Percentiles rank a stretch among this genome's conserved stretches.
Evolutionary conservation across 2,113 vertebrate species (phyloP).

Genomic region (Zosterops pallidus): DNA sequence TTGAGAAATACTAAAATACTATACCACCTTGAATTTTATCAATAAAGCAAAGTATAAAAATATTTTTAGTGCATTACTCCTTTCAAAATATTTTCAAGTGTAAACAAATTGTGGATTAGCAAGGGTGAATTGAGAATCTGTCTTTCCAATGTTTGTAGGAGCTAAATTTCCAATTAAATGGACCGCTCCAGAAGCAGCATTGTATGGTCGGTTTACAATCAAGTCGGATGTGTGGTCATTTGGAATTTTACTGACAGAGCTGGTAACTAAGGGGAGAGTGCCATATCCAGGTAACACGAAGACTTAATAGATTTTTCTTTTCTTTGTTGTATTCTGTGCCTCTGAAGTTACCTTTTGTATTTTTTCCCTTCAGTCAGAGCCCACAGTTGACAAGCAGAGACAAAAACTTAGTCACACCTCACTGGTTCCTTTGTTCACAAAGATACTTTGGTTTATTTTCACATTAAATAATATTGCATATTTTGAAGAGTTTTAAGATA

Average conservation of each 20-base stretch:
- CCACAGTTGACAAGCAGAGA: neutral
- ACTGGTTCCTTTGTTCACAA: neutral
- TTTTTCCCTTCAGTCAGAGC: neutral
- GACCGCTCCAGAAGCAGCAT: slow-evolving; percentile 92
- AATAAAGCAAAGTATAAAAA: neutral
- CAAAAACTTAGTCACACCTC: neutral
- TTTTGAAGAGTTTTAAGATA: neutral
- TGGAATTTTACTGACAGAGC: slow-evolving; percentile 91
- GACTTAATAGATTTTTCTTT: neutral
- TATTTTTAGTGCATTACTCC: neutral
- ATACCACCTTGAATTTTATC: neutral
- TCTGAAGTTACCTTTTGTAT: neutral
- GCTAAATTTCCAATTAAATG: slow-evolving; percentile 98
- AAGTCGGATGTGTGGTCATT: slow-evolving; percentile 98
- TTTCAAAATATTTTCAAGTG: neutral
- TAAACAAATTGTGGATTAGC: neutral
- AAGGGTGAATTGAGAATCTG: neutral
- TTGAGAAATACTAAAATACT: neutral
- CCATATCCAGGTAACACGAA: slow-evolving; percentile 88
- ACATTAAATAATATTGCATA: neutral
- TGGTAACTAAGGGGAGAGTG: slow-evolving; percentile 94
- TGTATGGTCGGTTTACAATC: slow-evolving; percentile 95
- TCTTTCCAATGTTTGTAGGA: slow-evolving; percentile 73
- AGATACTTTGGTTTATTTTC: neutral
- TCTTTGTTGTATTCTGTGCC: neutral